Evolutionary conservation across 2,888 invertebrate species (phyloP).

Genomic region (Miltochrista miniata): DNA sequence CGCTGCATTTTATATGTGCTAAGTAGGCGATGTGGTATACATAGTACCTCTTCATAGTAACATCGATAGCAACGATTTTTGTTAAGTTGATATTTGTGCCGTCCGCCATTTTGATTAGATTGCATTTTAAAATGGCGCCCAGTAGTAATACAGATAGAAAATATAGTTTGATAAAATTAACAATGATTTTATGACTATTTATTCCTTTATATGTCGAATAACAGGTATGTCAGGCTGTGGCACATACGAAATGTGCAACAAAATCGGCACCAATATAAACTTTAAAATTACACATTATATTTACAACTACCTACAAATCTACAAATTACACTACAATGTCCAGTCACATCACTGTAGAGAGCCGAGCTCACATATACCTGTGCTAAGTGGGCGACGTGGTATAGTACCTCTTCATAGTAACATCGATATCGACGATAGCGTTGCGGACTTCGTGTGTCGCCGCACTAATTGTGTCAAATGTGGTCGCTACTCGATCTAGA

Average conservation of each 20-base stretch:
- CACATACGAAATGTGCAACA: too few species aligned
- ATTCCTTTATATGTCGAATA: too few species aligned
- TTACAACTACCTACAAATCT: neutral
- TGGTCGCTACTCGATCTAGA: constrained; percentile 63
- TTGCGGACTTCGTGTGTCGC: constrained; percentile 63
- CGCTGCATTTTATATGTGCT: too few species aligned
- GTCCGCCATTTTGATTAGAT: too few species aligned
- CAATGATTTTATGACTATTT: too few species aligned
- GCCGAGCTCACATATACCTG: constrained; percentile 41
- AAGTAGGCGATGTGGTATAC: constrained; percentile 66
- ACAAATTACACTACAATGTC: constrained; percentile 4
- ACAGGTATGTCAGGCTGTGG: too few species aligned
- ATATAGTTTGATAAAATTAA: too few species aligned
- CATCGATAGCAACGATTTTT: constrained; percentile 70
- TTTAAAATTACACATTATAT: neutral
- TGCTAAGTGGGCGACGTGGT: constrained; percentile 65
- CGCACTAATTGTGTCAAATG: constrained; percentile 62
- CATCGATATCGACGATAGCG: constrained; percentile 69
- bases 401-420: constrained; percentile 69
- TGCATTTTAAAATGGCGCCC: too few species aligned
- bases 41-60: constrained; percentile 67
- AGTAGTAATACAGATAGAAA: too few species aligned
- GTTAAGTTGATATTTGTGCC: too few species aligned
- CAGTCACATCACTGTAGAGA: neutral
- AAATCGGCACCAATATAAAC: too few species aligned